Percentiles rank a stretch among this genome's conserved stretches.
phyloP scores from a whole-genome alignment of 2,113 vertebrate genomes.

The Periophthalmus modestus region DNA sequence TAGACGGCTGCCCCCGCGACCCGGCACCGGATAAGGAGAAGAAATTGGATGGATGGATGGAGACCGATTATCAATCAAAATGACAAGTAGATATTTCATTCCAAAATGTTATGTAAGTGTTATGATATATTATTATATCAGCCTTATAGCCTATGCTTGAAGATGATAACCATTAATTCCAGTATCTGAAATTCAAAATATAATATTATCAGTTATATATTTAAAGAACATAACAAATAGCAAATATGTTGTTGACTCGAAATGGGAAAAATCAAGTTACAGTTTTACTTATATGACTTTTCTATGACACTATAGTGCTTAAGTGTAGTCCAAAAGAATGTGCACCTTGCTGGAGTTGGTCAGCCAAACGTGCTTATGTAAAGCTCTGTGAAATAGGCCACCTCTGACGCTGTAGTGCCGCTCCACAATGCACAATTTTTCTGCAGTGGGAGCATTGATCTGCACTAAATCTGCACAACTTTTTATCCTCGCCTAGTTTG shows the following conservation, averaged over 20 bases:
- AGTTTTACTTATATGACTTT: background rate
- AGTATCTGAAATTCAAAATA: too few relatives aligned
- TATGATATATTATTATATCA: too few relatives aligned
- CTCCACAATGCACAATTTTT: constrained; percentile 52
- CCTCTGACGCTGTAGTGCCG: constrained; percentile 26
- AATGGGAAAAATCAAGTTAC: background rate
- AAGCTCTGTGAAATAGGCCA: constrained; percentile 57
- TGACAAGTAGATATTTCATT: too few relatives aligned
- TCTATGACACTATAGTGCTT: constrained; percentile 3
- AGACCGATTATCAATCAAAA: too few relatives aligned
- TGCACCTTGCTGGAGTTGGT: constrained; percentile 37
- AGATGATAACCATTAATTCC: too few relatives aligned
- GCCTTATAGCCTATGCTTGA: too few relatives aligned
- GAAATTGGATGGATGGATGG: too few relatives aligned
- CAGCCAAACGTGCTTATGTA: constrained; percentile 41
- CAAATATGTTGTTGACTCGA: background rate
- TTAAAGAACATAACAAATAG: background rate
- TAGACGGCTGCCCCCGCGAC: too few relatives aligned
- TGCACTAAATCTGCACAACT: constrained; percentile 45
- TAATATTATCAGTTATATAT: background rate
- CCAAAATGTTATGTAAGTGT: too few relatives aligned
- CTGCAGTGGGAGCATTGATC: constrained; percentile 54
- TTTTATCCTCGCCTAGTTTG: constrained; percentile 50
- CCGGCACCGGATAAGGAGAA: too few relatives aligned
- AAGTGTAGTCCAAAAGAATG: constrained; percentile 20